Evolutionary conservation across 2,113 vertebrate genomes (phyloP).

Genomic region (Theristicus caerulescens): DNA sequence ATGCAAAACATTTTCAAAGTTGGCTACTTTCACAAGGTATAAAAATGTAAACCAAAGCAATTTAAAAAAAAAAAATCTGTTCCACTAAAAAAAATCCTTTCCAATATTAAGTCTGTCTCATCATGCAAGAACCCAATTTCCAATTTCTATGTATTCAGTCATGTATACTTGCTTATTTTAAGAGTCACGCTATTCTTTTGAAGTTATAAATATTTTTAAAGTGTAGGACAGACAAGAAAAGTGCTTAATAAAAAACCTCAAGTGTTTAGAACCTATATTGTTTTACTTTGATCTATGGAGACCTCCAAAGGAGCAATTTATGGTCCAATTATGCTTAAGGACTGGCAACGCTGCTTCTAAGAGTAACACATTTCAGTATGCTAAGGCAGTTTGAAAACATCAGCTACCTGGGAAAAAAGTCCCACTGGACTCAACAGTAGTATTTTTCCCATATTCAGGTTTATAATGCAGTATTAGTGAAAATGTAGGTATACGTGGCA

Average conservation of each 20-base stretch:
- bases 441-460: not conserved
- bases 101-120: not conserved
- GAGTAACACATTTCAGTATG: not conserved
- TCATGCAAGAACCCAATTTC: not conserved
- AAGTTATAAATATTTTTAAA: not conserved
- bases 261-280: not conserved
- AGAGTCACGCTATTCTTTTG: not conserved
- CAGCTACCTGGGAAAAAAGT: not conserved
- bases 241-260: slow-evolving; percentile 20
- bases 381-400: not conserved
- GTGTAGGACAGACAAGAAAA: not conserved
- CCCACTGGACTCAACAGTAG: not conserved
- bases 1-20: not conserved
- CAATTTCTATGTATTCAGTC: not conserved
- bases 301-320: slow-evolving; percentile 45
- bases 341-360: not conserved
- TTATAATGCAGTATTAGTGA: not conserved
- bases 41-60: not conserved
- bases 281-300: not conserved
- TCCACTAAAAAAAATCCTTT: not conserved
- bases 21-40: not conserved
- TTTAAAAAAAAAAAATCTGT: not conserved
- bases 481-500: not conserved
- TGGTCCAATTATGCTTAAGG: slow-evolving; percentile 1
- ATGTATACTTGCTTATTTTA: not conserved